Base-by-base conservation (phyloP, 2,888 invertebrate species). In the Drosophila helvetica region DNA sequence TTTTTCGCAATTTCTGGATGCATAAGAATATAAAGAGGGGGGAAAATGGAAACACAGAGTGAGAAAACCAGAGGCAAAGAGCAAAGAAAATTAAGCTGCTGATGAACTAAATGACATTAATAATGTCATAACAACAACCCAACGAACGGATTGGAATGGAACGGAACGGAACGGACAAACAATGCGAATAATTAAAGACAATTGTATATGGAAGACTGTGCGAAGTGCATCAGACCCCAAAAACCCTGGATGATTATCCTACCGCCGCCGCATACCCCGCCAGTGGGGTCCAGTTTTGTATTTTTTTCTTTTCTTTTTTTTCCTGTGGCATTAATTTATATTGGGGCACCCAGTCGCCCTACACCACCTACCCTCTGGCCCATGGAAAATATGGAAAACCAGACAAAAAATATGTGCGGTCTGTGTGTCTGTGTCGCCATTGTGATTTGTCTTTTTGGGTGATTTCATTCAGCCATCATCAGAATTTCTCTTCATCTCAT, bases 321-420 rank as follows among this genome's bases (percentile, higher is more conserved):
- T 76, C 80, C 78, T 78, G 62, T 69, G 65, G 50, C 68, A 79
- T 77, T 78, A 75, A 84, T 81, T 78, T 58, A 30, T 72, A 48
- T 6, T 67, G 54, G 45, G 45, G 5, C 33, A 33, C 0, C 12
- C n/a, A n/a, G n/a, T n/a, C n/a, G n/a, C n/a, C n/a, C 30, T 6
- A 30, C 33, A 8, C 2, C 27, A 7, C 33, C 33, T 12, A 12
- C 12, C 12, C 33, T 38, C n/a, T n/a, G 51, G 59, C 61, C 61
- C 59, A 79, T 65, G 77, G 70, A 73, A 77, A 71, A 67, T 70
- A 70, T 78, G 74, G 68, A 74, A 71, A 60, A 67, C 61, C 51
- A 18, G 60, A 71, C 55, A 75, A 63, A 19, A 66, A 75, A 77
- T 71, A 59, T 72, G 72, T 48, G 53, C 57, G 68, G 61, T 64